phyloP scores from a whole-genome alignment of 2,797 vertebrate species.

The Neomorphus geoffroyi region DNA sequence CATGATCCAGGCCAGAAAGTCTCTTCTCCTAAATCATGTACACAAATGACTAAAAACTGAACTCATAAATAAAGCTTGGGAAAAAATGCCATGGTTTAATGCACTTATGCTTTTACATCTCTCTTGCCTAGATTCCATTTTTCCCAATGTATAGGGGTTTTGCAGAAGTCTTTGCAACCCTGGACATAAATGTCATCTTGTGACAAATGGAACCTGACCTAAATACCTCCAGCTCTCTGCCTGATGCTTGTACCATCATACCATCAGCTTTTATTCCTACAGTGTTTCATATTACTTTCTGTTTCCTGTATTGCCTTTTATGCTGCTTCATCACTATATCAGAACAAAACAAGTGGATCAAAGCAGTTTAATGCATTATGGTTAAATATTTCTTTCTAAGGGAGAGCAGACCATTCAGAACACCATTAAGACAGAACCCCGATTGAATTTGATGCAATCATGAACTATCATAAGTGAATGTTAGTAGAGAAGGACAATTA shows the following conservation, averaged over 20 bases:
- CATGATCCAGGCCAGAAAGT: background rate
- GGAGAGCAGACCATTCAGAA: conserved; percentile 53
- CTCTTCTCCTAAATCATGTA: conserved; percentile 9
- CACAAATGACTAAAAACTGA: background rate
- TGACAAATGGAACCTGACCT: background rate
- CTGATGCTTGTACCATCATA: background rate
- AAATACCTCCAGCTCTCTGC: background rate
- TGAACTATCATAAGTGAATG: conserved; percentile 71
- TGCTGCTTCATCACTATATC: conserved; percentile 15
- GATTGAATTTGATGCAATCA: conserved; percentile 59
- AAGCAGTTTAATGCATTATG: conserved; percentile 31
- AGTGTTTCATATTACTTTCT: background rate
- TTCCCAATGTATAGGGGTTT: background rate
- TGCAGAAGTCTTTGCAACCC: conserved; percentile 1
- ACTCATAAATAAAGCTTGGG: conserved; percentile 1
- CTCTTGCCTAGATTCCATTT: background rate
- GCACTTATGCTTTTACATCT: conserved; percentile 10
- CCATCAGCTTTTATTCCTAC: background rate
- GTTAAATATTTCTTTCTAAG: conserved; percentile 64
- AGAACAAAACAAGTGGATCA: conserved; percentile 59
- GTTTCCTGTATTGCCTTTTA: background rate
- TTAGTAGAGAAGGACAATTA: conserved; percentile 70
- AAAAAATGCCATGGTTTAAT: background rate
- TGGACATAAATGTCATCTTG: background rate
- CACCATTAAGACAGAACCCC: conserved; percentile 33